A percentile compares a stretch with the other conserved stretches of the same genome.
These are phyloP conservation scores for Mactromeris polynyma DNA, from an alignment of 2,888 invertebrate genomes.

Conservation along the genomic window DNA sequence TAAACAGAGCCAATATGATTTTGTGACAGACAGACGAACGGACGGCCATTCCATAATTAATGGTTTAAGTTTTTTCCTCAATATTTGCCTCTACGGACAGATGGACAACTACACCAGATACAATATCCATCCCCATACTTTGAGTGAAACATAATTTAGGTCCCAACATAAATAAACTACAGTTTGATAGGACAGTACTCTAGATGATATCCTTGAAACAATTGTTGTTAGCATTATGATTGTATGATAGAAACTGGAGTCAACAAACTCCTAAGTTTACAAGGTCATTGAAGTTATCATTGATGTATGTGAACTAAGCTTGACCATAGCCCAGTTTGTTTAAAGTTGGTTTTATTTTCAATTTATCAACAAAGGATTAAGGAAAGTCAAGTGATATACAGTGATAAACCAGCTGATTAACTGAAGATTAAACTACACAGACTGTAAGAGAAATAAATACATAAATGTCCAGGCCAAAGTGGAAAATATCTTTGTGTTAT, in stretches of 20 bases:
- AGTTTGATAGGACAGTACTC: too few species aligned
- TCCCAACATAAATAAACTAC: too few species aligned
- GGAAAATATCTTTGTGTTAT: not conserved
- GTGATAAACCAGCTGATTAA: not conserved
- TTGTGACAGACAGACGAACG: too few species aligned
- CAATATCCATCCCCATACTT: too few species aligned
- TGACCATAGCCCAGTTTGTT: slow-evolving; percentile 13
- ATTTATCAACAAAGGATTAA: slow-evolving; percentile 15
- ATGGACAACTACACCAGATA: too few species aligned
- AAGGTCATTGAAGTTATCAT: slow-evolving; percentile 2
- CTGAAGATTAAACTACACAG: not conserved
- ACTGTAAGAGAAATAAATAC: not conserved
- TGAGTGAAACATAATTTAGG: too few species aligned
- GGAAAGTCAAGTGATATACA: slow-evolving; percentile 26
- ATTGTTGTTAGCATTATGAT: too few species aligned
- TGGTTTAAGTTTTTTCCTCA: too few species aligned
- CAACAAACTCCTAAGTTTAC: not conserved
- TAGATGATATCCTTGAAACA: too few species aligned
- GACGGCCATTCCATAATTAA: too few species aligned
- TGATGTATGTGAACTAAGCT: not conserved
- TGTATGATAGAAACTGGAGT: not conserved
- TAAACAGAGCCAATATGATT: too few species aligned
- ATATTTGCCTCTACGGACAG: too few species aligned
- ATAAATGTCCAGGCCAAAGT: not conserved
- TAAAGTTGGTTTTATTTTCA: not conserved